Evolutionary conservation across 2,797 vertebrate species (phyloP).

Genomic region (Zonotrichia albicollis): DNA sequence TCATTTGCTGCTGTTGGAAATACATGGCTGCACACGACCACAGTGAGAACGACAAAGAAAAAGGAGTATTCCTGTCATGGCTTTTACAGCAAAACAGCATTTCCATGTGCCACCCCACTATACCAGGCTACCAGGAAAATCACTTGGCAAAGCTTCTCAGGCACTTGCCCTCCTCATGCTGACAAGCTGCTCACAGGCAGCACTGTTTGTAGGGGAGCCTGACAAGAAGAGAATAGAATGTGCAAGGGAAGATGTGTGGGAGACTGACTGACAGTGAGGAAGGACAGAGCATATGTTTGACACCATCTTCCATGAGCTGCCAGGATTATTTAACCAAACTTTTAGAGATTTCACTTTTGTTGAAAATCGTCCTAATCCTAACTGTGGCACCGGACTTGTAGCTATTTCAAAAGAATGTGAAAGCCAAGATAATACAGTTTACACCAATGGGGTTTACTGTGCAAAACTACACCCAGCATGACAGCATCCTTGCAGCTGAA

Average conservation of each 20-base stretch:
- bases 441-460: not conserved
- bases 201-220: not conserved
- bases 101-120: fast-evolving
- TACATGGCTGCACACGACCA: fast-evolving
- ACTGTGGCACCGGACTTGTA: fast-evolving
- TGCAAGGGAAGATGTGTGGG: not conserved
- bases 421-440: not conserved
- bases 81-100: fast-evolving
- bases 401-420: fast-evolving
- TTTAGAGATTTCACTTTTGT: not conserved
- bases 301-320: not conserved
- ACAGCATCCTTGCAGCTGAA: not conserved
- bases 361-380: not conserved
- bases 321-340: not conserved
- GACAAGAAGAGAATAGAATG: not conserved
- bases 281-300: not conserved
- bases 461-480: not conserved
- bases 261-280: not conserved
- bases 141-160: fast-evolving
- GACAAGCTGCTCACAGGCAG: fast-evolving
- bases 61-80: not conserved
- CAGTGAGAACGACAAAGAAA: fast-evolving
- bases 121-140: not conserved
- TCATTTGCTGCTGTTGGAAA: not conserved
- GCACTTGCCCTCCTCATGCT: not conserved